A percentile compares a stretch with the other conserved stretches of the same genome.
Conservation (phyloP, 1,140 invertebrate species). For the Bombyx mandarina region DNA sequence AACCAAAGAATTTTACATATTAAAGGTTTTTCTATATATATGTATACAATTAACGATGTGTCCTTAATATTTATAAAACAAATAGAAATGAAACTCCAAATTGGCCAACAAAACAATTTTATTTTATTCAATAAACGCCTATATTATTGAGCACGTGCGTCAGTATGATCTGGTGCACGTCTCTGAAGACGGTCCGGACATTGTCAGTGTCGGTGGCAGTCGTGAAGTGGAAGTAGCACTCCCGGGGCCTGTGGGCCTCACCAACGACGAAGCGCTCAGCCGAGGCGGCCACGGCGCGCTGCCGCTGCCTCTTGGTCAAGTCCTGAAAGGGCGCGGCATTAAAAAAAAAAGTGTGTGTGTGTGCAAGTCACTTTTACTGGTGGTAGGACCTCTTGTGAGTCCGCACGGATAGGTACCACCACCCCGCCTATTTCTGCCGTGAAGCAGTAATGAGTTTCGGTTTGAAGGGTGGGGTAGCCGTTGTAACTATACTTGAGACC, state of each 20-base stretch:
- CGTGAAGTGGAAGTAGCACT: slow-evolving; percentile 81
- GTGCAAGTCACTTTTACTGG: too few species aligned
- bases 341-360: too few species aligned
- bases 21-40: too few species aligned
- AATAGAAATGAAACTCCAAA: not conserved
- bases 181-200: slow-evolving; percentile 78
- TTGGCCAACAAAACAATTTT: not conserved
- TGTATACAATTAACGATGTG: too few species aligned
- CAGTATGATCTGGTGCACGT: slow-evolving; percentile 80
- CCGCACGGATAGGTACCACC: too few species aligned
- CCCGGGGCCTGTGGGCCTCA: slow-evolving; percentile 45
- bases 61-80: not conserved
- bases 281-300: slow-evolving; percentile 26
- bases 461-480: too few species aligned
- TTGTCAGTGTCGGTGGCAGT: slow-evolving; percentile 82
- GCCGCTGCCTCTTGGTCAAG: slow-evolving; percentile 39
- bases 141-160: slow-evolving; percentile 69
- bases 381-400: too few species aligned
- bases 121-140: slow-evolving; percentile 46
- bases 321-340: slow-evolving; percentile 25
- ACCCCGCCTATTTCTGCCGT: too few species aligned
- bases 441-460: too few species aligned
- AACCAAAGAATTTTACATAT: too few species aligned
- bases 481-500: too few species aligned
- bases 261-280: slow-evolving; percentile 37